These are phyloP conservation scores for Epinephelus fuscoguttatus DNA, from an alignment of 2,113 vertebrate species.

Conservation along the genomic window DNA sequence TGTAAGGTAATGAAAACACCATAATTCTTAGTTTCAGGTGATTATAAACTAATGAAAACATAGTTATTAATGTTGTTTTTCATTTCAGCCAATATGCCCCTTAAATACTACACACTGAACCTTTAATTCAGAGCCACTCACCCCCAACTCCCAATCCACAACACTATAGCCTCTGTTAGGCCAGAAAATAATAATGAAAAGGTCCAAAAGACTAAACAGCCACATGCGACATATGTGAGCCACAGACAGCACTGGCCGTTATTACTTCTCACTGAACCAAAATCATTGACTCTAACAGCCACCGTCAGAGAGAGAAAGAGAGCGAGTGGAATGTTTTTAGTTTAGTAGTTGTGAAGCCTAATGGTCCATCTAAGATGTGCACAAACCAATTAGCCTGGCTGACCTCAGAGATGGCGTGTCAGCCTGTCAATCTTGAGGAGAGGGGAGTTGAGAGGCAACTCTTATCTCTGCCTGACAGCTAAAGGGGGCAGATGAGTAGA, in stretches of 20 bases:
- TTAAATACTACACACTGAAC: too few species aligned
- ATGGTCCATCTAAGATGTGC: slow-evolving; percentile 74
- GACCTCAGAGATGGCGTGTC: slow-evolving; percentile 71
- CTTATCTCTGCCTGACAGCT: slow-evolving; percentile 68
- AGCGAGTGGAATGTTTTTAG: slow-evolving; percentile 40
- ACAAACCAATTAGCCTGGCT: slow-evolving; percentile 80
- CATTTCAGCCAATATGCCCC: too few species aligned
- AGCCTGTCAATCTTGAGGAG: slow-evolving; percentile 58
- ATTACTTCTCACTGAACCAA: slow-evolving; percentile 35
- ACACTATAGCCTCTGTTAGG: not conserved
- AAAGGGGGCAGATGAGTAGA: slow-evolving; percentile 55
- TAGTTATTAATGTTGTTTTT: too few species aligned
- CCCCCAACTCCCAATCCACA: not conserved
- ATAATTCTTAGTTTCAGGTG: too few species aligned
- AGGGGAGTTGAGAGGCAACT: slow-evolving; percentile 26
- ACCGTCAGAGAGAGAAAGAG: slow-evolving; percentile 1
- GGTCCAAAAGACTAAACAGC: slow-evolving; percentile 27
- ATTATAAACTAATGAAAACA: too few species aligned
- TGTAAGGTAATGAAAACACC: too few species aligned
- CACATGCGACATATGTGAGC: slow-evolving; percentile 41
- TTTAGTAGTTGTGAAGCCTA: slow-evolving; percentile 58
- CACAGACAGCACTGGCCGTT: slow-evolving; percentile 43
- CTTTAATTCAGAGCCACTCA: not conserved
- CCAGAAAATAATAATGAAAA: slow-evolving; percentile 21
- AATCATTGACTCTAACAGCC: slow-evolving; percentile 38